Percentiles rank a stretch among this genome's conserved stretches.
phyloP scores from a whole-genome alignment of 2,113 vertebrate genomes.

The Tinamus guttatus region DNA sequence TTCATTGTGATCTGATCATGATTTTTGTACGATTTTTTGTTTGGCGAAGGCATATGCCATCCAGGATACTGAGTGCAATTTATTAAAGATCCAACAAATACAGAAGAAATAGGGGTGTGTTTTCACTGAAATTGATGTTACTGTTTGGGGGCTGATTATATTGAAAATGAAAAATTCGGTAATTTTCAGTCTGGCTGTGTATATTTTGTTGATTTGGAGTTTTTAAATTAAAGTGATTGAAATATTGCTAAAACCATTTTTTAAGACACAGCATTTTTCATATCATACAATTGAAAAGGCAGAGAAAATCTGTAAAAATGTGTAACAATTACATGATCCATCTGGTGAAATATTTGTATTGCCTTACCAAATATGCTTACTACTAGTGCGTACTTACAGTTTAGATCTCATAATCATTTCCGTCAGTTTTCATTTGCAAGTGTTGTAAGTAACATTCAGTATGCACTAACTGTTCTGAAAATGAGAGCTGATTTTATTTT shows the following conservation, averaged over 20 bases:
- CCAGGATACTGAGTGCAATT: background rate
- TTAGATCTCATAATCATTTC: conserved; percentile 39
- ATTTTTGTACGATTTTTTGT: background rate
- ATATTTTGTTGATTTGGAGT: background rate
- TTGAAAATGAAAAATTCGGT: background rate
- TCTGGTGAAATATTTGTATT: conserved; percentile 2
- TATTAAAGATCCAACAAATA: background rate
- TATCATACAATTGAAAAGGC: conserved; percentile 5
- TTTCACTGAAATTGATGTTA: conserved; percentile 19
- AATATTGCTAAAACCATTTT: background rate
- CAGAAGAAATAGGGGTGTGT: background rate
- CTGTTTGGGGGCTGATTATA: background rate
- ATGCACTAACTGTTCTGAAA: conserved; percentile 46
- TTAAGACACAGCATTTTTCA: background rate
- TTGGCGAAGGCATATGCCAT: background rate
- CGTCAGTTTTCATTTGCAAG: conserved; percentile 41
- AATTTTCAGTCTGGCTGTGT: background rate
- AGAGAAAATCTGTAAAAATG: background rate
- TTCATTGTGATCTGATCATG: background rate
- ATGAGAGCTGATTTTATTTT: conserved; percentile 31
- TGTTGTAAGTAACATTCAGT: conserved; percentile 41
- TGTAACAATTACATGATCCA: background rate
- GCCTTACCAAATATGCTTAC: conserved; percentile 33
- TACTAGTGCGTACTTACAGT: conserved; percentile 15
- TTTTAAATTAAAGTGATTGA: background rate